Conservation (phyloP, 1,140 invertebrate genomes). For the Dufourea novaeangliae region DNA sequence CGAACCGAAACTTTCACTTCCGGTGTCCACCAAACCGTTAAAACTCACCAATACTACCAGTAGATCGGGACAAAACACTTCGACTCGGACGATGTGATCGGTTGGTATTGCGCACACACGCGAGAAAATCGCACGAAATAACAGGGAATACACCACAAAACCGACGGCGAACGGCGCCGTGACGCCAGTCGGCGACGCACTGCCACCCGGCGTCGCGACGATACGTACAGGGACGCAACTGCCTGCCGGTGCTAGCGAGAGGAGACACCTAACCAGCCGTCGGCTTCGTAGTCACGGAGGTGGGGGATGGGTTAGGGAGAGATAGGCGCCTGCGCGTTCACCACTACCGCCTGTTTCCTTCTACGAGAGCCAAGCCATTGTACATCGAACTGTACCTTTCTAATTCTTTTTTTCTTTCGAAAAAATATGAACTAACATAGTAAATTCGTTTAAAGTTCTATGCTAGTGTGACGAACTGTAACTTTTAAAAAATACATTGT, state of each 20-base stretch:
- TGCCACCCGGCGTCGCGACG: constrained; percentile 57
- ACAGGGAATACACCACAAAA: background rate
- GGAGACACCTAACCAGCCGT: background rate
- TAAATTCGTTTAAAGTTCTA: too few relatives aligned
- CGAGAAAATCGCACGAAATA: too few relatives aligned
- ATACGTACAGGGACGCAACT: constrained; percentile 58
- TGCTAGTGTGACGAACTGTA: too few relatives aligned
- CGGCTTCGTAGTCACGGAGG: constrained; percentile 6
- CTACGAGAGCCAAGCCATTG: constrained; percentile 9
- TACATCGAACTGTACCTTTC: too few relatives aligned
- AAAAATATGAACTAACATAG: too few relatives aligned
- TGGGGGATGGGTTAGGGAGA: constrained; percentile 17
- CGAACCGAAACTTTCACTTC: constrained; percentile 27
- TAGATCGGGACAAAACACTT: background rate
- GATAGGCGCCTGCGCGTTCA: constrained; percentile 40
- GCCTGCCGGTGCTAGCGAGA: constrained; percentile 13
- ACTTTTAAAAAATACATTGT: too few relatives aligned
- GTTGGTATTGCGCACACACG: background rate
- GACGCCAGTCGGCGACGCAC: constrained; percentile 66
- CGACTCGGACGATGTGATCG: too few relatives aligned
- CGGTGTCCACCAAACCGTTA: background rate
- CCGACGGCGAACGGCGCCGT: constrained; percentile 52
- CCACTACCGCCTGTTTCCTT: constrained; percentile 40
- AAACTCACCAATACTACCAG: background rate
- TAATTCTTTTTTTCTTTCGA: too few relatives aligned